A percentile compares a stretch with the other conserved stretches of the same genome.
Evolutionary conservation across 2,113 vertebrate genomes (phyloP).

Genomic region (Kobus ellipsiprymnus): DNA sequence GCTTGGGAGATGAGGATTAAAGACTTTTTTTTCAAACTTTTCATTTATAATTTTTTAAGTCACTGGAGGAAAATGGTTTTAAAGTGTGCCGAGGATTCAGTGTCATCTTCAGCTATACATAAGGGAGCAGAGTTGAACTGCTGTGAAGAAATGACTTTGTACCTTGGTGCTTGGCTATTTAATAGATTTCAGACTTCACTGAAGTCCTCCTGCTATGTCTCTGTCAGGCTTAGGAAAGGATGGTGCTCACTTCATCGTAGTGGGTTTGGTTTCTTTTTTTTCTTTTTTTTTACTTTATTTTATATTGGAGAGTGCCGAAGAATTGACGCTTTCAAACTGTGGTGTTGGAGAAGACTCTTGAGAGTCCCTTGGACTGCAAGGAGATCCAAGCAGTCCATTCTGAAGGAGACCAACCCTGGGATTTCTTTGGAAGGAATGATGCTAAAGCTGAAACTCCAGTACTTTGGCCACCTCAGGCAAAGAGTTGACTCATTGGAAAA

Average conservation of each 20-base stretch:
- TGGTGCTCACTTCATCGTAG: not conserved
- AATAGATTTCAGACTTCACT: not conserved
- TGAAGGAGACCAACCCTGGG: too few relatives aligned
- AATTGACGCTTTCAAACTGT: too few relatives aligned
- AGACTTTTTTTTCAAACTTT: not conserved
- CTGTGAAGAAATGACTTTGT: not conserved
- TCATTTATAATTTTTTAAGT: conserved; percentile 17
- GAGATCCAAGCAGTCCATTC: too few relatives aligned
- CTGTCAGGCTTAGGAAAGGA: not conserved
- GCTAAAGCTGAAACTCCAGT: too few relatives aligned
- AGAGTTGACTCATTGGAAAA: too few relatives aligned
- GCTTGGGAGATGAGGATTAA: conserved; percentile 10
- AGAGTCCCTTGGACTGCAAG: too few relatives aligned
- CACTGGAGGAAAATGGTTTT: not conserved
- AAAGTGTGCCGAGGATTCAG: not conserved
- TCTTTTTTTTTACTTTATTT: not conserved
- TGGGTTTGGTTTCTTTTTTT: not conserved
- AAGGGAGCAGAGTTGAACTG: not conserved
- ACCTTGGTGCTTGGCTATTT: not conserved
- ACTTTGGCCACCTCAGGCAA: too few relatives aligned
- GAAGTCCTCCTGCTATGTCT: not conserved
- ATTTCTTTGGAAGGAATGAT: too few relatives aligned
- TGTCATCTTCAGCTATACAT: not conserved
- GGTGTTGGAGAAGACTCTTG: too few relatives aligned
- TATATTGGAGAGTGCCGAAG: not conserved